phyloP scores from a whole-genome alignment of 2,113 vertebrate genomes.

The Solenodon paradoxus region DNA sequence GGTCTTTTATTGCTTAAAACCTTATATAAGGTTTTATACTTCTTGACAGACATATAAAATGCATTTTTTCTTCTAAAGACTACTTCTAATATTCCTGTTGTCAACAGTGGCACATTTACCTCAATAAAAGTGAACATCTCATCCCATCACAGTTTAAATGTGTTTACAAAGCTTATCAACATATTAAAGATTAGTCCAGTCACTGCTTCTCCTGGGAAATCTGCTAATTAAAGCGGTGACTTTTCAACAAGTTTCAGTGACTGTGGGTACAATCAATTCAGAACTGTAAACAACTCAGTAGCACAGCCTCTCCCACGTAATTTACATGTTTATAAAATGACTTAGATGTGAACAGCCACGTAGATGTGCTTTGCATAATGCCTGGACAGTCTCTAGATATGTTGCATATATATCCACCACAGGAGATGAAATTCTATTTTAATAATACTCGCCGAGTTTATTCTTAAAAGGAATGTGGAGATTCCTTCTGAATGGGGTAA shows the following conservation, averaged over 20 bases:
- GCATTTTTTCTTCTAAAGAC: not conserved
- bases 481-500: not conserved
- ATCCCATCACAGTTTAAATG: not conserved
- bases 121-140: not conserved
- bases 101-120: not conserved
- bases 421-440: slow-evolving; percentile 36
- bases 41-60: slow-evolving; percentile 16
- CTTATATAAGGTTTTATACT: not conserved
- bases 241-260: not conserved
- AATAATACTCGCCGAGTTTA: slow-evolving; percentile 3
- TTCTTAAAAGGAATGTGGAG: not conserved
- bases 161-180: slow-evolving; percentile 27
- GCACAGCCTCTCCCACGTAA: not conserved
- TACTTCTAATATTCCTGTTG: not conserved
- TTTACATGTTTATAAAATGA: not conserved
- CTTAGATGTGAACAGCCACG: not conserved
- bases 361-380: not conserved
- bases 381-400: not conserved
- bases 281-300: not conserved
- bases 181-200: not conserved
- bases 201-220: slow-evolving; percentile 23
- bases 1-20: too few species aligned
- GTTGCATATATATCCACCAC: not conserved
- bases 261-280: not conserved
- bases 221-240: slow-evolving; percentile 16